Conservation (phyloP, 2,888 invertebrate species). For the Notodonta dromedarius region DNA sequence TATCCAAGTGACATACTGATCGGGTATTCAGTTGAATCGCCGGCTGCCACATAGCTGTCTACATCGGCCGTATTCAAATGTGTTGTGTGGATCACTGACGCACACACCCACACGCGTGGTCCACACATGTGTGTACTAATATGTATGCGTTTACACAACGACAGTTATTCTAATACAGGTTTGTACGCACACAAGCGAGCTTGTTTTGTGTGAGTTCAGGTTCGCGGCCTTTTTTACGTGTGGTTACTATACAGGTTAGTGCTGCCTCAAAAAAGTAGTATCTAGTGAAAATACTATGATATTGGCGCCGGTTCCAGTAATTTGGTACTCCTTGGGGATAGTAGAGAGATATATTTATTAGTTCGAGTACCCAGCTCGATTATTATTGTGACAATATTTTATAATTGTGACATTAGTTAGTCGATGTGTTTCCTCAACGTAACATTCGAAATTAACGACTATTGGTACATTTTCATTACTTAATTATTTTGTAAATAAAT, state of each 20-base stretch:
- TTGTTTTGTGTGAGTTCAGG: slow-evolving; percentile 40
- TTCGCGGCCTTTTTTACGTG: slow-evolving; percentile 57
- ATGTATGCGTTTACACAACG: slow-evolving; percentile 30
- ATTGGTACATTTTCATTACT: no score
- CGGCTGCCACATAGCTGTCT: slow-evolving; percentile 56
- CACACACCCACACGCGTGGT: slow-evolving; percentile 30
- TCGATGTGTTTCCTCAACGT: no score
- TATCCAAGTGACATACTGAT: slow-evolving; percentile 68
- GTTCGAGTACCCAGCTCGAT: background rate
- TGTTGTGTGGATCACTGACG: slow-evolving; percentile 48
- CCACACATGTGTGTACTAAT: slow-evolving; percentile 3
- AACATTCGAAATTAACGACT: no score
- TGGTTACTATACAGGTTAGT: slow-evolving; percentile 32
- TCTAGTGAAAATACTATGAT: slow-evolving; percentile 26
- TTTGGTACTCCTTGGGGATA: slow-evolving; percentile 14
- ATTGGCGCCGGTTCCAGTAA: slow-evolving; percentile 24
- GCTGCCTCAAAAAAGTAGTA: slow-evolving; percentile 37
- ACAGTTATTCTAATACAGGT: slow-evolving; percentile 46
- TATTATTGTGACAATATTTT: no score
- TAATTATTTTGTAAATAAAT: background rate
- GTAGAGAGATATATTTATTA: slow-evolving; percentile 2
- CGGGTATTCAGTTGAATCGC: slow-evolving; percentile 58
- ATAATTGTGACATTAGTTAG: no score
- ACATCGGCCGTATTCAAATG: slow-evolving; percentile 66
- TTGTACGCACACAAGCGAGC: slow-evolving; percentile 36